Percentiles rank a stretch among this genome's conserved stretches.
These are phyloP conservation scores for Choristoneura rosaceana DNA, from an alignment of 2,888 invertebrate genomes.

Conservation along the genomic window DNA sequence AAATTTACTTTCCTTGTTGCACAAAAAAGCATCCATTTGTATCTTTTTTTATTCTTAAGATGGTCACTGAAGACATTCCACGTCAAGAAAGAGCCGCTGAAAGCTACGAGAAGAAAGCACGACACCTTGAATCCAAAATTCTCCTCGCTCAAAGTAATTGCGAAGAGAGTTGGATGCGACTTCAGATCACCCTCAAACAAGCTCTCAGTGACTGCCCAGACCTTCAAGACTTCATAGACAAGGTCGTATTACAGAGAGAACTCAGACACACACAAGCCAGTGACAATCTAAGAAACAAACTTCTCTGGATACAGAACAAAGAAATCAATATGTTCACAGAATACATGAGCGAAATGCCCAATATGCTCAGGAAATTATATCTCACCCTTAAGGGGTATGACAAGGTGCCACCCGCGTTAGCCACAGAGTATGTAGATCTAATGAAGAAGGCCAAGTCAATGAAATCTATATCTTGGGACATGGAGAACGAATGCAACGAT, in stretches of 20 bases:
- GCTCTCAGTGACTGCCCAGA: slow-evolving; percentile 63
- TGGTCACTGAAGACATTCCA: slow-evolving; percentile 74
- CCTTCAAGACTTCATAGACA: slow-evolving; percentile 62
- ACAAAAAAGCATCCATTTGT: no score
- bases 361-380: slow-evolving; percentile 85
- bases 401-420: slow-evolving; percentile 83
- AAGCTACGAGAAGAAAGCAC: slow-evolving; percentile 67
- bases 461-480: slow-evolving; percentile 86
- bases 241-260: slow-evolving; percentile 63
- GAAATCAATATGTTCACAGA: slow-evolving; percentile 82
- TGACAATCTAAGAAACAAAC: slow-evolving; percentile 66
- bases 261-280: slow-evolving; percentile 73
- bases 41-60: slow-evolving; percentile 53
- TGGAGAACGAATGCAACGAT: slow-evolving; percentile 61
- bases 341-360: slow-evolving; percentile 81
- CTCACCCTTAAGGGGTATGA: slow-evolving; percentile 86
- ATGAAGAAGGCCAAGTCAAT: slow-evolving; percentile 86
- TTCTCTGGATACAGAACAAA: slow-evolving; percentile 73
- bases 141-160: slow-evolving; percentile 64
- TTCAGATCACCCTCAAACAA: slow-evolving; percentile 58
- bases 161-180: slow-evolving; percentile 61
- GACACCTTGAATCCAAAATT: slow-evolving; percentile 66
- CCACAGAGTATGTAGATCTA: slow-evolving; percentile 85
- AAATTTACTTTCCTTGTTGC: no score
- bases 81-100: slow-evolving; percentile 74